phyloP scores from a whole-genome alignment of 2,797 vertebrate species.

The Adrianichthys oophorus region DNA sequence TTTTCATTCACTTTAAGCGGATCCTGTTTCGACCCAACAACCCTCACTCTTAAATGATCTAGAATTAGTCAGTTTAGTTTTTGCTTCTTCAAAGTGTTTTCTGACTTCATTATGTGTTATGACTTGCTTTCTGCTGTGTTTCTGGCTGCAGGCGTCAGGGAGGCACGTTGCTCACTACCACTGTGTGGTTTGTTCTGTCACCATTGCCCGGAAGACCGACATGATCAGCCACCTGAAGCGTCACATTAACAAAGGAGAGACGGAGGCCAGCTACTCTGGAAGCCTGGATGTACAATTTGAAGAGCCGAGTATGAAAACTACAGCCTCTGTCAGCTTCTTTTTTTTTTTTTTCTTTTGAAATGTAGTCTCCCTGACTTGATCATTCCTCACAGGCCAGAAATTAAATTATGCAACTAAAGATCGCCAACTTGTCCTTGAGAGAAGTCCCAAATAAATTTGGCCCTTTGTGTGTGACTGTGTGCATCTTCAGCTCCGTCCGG shows the following conservation, averaged over 20 bases:
- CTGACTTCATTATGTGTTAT: no score
- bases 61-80: no score
- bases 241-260: conserved; percentile 94
- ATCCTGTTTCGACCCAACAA: no score
- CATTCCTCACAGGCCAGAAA: no score
- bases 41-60: no score
- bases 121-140: no score
- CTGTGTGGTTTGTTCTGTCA: conserved; percentile 93
- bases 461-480: not conserved
- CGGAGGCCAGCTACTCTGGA: conserved; percentile 83
- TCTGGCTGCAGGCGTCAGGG: conserved; percentile 69
- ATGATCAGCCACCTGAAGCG: conserved; percentile 94
- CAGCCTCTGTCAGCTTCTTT: no score
- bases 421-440: no score
- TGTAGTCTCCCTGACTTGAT: no score
- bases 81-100: not conserved
- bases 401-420: no score
- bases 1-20: no score
- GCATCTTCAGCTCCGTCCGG: conserved; percentile 64
- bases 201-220: conserved; percentile 90
- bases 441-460: no score
- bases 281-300: conserved; percentile 67
- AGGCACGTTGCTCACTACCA: conserved; percentile 93
- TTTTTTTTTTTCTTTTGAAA: not conserved
- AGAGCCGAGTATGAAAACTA: conserved; percentile 57